phyloP scores from a whole-genome alignment of 2,797 vertebrate species.

The Acanthiza pusilla region DNA sequence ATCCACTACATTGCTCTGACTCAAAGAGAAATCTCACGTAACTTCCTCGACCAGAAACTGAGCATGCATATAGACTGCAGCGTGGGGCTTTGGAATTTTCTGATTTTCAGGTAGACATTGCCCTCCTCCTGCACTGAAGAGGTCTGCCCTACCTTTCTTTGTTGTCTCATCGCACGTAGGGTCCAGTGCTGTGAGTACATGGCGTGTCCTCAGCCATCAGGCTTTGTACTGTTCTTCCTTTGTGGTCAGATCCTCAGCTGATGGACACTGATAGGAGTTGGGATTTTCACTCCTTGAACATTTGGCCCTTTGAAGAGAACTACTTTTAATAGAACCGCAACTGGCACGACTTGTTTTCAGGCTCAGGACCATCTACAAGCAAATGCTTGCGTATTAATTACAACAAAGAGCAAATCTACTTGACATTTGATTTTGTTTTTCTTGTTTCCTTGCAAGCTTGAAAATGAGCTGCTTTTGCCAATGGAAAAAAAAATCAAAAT shows the following conservation, averaged over 20 bases:
- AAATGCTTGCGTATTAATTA: conserved; percentile 57
- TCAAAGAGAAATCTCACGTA: conserved; percentile 70
- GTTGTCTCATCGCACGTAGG: accelerated
- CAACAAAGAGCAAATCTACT: conserved; percentile 68
- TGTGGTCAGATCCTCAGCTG: neutral
- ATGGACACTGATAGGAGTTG: neutral
- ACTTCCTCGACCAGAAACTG: conserved; percentile 70
- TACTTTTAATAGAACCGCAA: neutral
- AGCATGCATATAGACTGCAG: conserved; percentile 41
- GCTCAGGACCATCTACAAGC: conserved; percentile 24
- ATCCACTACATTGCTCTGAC: conserved; percentile 70
- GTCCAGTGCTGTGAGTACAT: neutral
- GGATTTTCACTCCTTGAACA: neutral
- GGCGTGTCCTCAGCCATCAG: accelerated
- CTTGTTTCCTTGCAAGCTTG: conserved; percentile 52
- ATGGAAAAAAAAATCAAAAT: conserved; percentile 28
- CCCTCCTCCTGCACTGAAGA: neutral
- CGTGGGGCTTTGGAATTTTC: conserved; percentile 18
- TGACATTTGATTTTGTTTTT: conserved; percentile 71
- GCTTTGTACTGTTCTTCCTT: neutral
- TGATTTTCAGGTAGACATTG: conserved; percentile 45
- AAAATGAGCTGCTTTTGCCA: conserved; percentile 63
- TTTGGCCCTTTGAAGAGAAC: neutral
- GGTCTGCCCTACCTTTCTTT: neutral
- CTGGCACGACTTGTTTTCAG: neutral